Evolutionary conservation across 2,797 vertebrate genomes (phyloP).

Genomic region (Characodon lateralis): DNA sequence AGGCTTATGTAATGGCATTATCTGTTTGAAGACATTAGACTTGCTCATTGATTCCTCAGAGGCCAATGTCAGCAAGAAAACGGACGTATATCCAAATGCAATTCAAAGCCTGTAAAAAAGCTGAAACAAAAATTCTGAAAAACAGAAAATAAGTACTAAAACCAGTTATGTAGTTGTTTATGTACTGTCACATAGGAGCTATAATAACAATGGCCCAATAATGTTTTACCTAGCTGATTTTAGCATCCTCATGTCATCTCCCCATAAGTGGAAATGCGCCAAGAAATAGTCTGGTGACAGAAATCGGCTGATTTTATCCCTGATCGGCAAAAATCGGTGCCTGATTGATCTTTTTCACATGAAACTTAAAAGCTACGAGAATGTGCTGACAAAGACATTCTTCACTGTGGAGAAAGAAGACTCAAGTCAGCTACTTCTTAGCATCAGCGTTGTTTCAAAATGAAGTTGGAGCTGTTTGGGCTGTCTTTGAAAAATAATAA

Average conservation of each 20-base stretch:
- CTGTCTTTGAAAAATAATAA: too few relatives aligned
- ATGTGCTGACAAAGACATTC: background rate
- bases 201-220: background rate
- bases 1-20: conserved; percentile 62
- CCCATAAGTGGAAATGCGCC: background rate
- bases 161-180: too few relatives aligned
- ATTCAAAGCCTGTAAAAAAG: conserved; percentile 21
- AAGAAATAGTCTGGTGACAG: background rate
- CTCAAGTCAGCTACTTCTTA: background rate
- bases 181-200: background rate
- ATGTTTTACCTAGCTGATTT: background rate
- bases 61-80: conserved; percentile 50
- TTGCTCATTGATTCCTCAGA: conserved; percentile 50
- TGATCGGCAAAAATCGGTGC: background rate
- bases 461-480: background rate
- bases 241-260: background rate
- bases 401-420: background rate
- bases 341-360: background rate
- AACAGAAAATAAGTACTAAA: too few relatives aligned
- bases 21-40: conserved; percentile 67
- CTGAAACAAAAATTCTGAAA: conserved; percentile 46
- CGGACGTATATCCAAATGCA: conserved; percentile 41
- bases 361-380: background rate
- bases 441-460: background rate
- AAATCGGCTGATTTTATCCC: background rate